Conservation (phyloP, 2,797 vertebrate species). For the Cyclopterus lumpus region DNA sequence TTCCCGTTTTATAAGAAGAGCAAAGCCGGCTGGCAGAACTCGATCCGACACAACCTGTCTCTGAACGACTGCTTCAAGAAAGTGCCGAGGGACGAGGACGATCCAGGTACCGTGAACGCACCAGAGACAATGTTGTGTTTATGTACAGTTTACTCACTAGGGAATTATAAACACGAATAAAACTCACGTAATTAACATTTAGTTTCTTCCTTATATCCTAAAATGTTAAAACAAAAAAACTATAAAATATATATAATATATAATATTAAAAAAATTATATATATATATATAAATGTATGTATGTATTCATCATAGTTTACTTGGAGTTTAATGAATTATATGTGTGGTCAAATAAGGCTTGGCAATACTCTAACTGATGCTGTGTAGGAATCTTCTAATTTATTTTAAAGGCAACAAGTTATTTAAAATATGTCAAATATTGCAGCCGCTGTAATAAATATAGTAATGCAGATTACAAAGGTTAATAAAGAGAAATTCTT, state of each 20-base stretch:
- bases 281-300: too few relatives aligned
- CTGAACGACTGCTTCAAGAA: conserved; percentile 97
- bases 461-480: neutral
- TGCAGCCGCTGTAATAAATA: neutral
- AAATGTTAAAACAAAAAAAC: neutral
- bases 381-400: neutral
- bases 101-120: conserved; percentile 88
- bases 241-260: neutral
- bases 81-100: conserved; percentile 96
- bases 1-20: conserved; percentile 98
- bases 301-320: neutral
- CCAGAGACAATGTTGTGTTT: neutral
- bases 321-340: neutral
- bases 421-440: neutral
- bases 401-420: neutral
- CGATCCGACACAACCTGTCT: conserved; percentile 95
- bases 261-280: too few relatives aligned
- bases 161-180: neutral
- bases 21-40: conserved; percentile 98
- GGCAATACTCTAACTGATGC: neutral
- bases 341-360: neutral
- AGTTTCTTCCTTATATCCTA: neutral
- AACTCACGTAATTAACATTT: neutral
- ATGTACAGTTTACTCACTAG: neutral
- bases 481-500: neutral